These are phyloP conservation scores for Pseudachorutes palmiensis DNA, from an alignment of 1,140 invertebrate genomes.

Conservation along the genomic window DNA sequence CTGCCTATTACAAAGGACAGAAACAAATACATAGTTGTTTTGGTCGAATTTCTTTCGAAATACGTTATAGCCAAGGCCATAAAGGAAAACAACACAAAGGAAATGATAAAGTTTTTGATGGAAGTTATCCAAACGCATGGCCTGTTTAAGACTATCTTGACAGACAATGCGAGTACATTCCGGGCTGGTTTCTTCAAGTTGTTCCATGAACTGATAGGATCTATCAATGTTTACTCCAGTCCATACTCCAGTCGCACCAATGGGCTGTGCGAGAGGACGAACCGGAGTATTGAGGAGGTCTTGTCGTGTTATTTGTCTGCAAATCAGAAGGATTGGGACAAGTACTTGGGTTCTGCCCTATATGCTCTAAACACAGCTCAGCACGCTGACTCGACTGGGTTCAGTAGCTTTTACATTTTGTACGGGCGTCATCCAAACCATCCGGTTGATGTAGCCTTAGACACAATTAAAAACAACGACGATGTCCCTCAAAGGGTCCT, in stretches of 20 bases:
- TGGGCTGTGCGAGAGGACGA: slow-evolving; percentile 34
- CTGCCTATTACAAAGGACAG: not conserved
- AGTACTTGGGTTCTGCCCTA: not conserved
- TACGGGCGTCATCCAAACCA: slow-evolving; percentile 1
- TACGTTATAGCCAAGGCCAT: slow-evolving; percentile 38
- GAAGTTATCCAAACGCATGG: slow-evolving; percentile 11
- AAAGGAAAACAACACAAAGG: slow-evolving; percentile 5
- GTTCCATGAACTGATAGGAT: slow-evolving; percentile 15
- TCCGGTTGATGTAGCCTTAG: not conserved
- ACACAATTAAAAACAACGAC: not conserved
- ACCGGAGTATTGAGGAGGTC: slow-evolving; percentile 27
- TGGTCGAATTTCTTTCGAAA: slow-evolving; percentile 35
- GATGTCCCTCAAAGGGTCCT: not conserved
- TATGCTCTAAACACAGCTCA: not conserved
- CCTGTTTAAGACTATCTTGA: slow-evolving; percentile 27
- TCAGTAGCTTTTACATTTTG: not conserved
- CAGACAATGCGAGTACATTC: slow-evolving; percentile 37
- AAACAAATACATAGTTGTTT: not conserved
- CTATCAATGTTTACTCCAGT: slow-evolving; percentile 16
- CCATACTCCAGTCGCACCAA: slow-evolving; percentile 33
- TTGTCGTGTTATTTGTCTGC: slow-evolving; percentile 15
- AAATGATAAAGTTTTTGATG: not conserved
- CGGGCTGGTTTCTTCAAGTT: slow-evolving; percentile 15
- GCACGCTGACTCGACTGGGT: not conserved
- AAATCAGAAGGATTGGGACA: not conserved